These are phyloP conservation scores for Protaetia brevitarsis DNA, from an alignment of 1,140 invertebrate genomes.

Conservation along the genomic window DNA sequence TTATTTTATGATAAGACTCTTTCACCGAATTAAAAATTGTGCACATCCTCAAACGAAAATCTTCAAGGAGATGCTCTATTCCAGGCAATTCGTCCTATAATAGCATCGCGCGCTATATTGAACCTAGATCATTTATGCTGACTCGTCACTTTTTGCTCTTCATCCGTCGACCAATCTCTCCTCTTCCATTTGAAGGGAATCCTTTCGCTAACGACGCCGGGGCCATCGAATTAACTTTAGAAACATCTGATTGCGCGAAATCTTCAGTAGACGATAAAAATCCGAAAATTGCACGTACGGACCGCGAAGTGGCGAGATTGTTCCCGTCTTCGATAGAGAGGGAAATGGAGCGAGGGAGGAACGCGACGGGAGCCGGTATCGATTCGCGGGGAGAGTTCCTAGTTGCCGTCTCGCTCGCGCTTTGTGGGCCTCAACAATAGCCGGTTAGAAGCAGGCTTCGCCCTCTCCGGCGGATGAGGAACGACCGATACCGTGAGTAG, in stretches of 20 bases:
- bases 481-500: background rate
- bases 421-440: background rate
- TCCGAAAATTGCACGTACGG: background rate
- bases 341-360: background rate
- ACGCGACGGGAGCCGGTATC: background rate
- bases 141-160: too few species aligned
- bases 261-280: background rate
- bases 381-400: background rate
- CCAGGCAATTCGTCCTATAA: too few species aligned
- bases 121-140: too few species aligned
- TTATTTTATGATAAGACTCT: too few species aligned
- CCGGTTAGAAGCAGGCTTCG: background rate
- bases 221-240: background rate
- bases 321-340: background rate
- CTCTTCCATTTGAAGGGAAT: background rate
- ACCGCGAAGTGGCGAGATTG: background rate
- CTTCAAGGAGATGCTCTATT: too few species aligned
- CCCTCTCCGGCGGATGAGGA: background rate
- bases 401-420: background rate
- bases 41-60: too few species aligned
- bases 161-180: too few species aligned
- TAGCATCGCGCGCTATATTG: too few species aligned
- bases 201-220: background rate
- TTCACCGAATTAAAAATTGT: too few species aligned
- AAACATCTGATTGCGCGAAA: constrained; percentile 7